Percentiles rank a stretch among this genome's conserved stretches.
Evolutionary conservation across 1,140 invertebrate species (phyloP).

Genomic region (Drosophila sp.): DNA sequence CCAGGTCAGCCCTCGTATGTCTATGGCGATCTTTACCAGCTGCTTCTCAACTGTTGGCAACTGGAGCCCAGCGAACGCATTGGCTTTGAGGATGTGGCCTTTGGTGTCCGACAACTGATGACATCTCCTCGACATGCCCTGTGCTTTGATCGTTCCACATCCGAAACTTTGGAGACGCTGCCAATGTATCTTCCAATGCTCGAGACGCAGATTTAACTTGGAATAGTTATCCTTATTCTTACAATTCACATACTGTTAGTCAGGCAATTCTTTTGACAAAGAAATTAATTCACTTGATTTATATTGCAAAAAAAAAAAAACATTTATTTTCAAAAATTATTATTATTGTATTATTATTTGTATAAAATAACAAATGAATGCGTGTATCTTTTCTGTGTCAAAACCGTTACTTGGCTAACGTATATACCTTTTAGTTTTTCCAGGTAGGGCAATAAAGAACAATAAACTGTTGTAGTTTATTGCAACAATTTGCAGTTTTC

Average conservation of each 20-base stretch:
- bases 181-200: conserved; percentile 82
- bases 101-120: conserved; percentile 82
- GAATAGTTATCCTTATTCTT: background rate
- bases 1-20: conserved; percentile 90
- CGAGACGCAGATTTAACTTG: conserved; percentile 50
- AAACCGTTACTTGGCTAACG: background rate
- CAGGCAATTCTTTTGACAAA: no score
- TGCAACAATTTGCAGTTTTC: background rate
- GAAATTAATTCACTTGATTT: no score
- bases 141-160: conserved; percentile 63
- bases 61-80: conserved; percentile 92
- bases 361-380: no score
- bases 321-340: no score
- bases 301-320: no score
- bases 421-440: background rate
- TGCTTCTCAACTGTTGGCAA: conserved; percentile 94
- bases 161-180: conserved; percentile 61
- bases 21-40: conserved; percentile 91
- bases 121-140: conserved; percentile 80
- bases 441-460: background rate
- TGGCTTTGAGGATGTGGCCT: conserved; percentile 87
- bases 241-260: background rate
- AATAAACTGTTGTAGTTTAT: conserved; percentile 2
- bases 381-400: no score
- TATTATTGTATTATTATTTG: no score